A percentile compares a stretch with the other conserved stretches of the same genome.
Evolutionary conservation across 2,113 vertebrate genomes (phyloP).

Genomic region (Zosterops borbonicus): DNA sequence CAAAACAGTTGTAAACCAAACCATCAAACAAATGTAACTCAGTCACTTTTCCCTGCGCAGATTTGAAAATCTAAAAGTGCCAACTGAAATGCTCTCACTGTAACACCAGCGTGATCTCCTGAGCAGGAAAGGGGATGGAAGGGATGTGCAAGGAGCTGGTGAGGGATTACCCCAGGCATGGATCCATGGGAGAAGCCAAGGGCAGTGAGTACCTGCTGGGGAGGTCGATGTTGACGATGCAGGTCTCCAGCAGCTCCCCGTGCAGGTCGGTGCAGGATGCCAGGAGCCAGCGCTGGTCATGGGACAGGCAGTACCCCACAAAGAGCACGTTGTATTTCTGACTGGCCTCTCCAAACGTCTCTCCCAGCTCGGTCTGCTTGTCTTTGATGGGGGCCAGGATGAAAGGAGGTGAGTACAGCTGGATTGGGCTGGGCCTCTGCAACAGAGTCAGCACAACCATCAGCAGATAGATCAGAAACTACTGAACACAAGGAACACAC

Average conservation of each 20-base stretch:
- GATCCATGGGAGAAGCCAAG: neutral
- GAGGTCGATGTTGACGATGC: conserved; percentile 92
- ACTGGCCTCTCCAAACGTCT: conserved; percentile 86
- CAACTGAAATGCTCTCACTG: neutral
- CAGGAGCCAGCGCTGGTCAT: conserved; percentile 97
- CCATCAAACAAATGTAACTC: neutral
- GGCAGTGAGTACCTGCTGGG: conserved; percentile 80
- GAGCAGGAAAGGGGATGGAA: neutral
- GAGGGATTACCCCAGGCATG: neutral
- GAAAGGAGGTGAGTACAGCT: conserved; percentile 91
- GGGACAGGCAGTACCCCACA: conserved; percentile 95
- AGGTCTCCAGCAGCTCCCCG: conserved; percentile 92
- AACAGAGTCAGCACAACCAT: conserved; percentile 12
- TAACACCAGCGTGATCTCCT: neutral
- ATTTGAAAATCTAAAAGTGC: fast-evolving
- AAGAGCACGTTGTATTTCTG: conserved; percentile 94
- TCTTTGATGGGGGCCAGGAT: conserved; percentile 89
- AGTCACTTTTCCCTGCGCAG: neutral
- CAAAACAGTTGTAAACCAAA: neutral
- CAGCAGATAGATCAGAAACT: neutral
- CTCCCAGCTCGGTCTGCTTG: conserved; percentile 90
- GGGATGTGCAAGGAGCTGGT: neutral
- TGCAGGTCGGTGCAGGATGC: conserved; percentile 97
- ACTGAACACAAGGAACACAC: neutral
- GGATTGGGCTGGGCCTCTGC: conserved; percentile 88